Base-by-base conservation (phyloP, 2,888 invertebrate genomes). In the Stenurella melanura region DNA sequence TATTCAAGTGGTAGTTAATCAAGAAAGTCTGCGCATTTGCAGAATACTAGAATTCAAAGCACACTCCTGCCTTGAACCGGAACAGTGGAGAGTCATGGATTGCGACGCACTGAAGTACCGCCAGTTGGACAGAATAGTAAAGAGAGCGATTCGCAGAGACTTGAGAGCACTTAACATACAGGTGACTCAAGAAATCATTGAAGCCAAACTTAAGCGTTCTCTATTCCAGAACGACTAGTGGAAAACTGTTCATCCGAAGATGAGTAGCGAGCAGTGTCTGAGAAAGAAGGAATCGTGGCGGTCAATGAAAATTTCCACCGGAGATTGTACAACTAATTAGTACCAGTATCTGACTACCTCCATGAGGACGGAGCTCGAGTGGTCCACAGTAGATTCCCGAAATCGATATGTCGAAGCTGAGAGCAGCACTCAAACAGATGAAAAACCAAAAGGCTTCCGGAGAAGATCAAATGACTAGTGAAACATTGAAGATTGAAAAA, bases 251-350 rank as follows among this genome's bases (percentile, higher is more conserved):
- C 11, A 38, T 38, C 38, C 4, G 9, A 57, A 57, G 19, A 57
- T 19, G 57, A 57, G 17, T 7, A 57, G n/a, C 1, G 57, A 58
- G 61, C 30, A 21, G 61, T 61, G 61, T n/a, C 2, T 30, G 61
- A 30, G 61, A 61, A 61, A 61, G 26, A 26, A 1, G 61, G n/a
- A 61, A 61, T 61, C 30, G 15, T 26, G 30, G 30, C 30, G 0
- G 15, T 61, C 30, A 61, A 30, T 26, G 61, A 61, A 30, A 61
- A 61, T 30, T 61, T 61, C 61, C 30, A 61, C 30, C 61, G 61
- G 61, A 61, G 61, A 26, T 5, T 61, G 61, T 60, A 60, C 60
- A 60, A 12, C 60, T 21, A 60, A 21, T 60, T 18, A 60, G 60
- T 60, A 60, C 21, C 21, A 60, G 18, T 5, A 60, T 18, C 60